These are phyloP conservation scores for Neodon shergylaensis DNA, from an alignment of 2,113 vertebrate genomes.

Conservation along the genomic window DNA sequence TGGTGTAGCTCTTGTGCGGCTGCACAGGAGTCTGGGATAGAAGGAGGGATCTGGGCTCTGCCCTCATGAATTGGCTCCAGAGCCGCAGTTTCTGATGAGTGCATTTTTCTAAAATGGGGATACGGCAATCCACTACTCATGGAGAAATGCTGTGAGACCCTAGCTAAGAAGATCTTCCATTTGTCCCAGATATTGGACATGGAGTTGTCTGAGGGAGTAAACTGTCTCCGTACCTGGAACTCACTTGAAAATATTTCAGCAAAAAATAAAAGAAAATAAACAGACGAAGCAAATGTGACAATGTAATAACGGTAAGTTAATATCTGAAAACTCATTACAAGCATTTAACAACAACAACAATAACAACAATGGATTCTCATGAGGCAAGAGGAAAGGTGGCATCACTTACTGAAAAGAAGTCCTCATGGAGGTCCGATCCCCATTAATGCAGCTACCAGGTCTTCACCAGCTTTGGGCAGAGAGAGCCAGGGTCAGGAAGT, in stretches of 20 bases:
- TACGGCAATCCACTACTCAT: too few relatives aligned
- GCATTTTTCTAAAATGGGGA: too few relatives aligned
- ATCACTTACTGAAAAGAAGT: conserved; percentile 66
- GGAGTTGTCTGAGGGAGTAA: background rate
- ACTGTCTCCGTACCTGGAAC: background rate
- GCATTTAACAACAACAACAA: background rate
- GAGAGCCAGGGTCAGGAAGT: conserved; percentile 56
- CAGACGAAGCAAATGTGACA: background rate
- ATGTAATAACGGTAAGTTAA: background rate
- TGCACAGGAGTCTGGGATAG: background rate
- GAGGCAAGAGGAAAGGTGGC: background rate
- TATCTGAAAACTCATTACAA: background rate
- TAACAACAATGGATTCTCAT: background rate
- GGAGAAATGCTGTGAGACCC: background rate
- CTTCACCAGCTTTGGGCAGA: conserved; percentile 4
- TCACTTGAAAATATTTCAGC: conserved; percentile 17
- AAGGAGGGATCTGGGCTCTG: background rate
- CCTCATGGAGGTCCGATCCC: background rate
- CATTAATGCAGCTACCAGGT: background rate
- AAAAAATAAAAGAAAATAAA: conserved; percentile 20
- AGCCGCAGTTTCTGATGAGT: background rate
- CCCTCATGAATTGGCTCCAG: background rate
- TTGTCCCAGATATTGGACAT: background rate
- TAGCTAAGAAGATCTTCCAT: background rate
- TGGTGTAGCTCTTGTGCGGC: too few relatives aligned